Base-by-base conservation (phyloP, 2,888 invertebrate species). In the Aplocera efformata region DNA sequence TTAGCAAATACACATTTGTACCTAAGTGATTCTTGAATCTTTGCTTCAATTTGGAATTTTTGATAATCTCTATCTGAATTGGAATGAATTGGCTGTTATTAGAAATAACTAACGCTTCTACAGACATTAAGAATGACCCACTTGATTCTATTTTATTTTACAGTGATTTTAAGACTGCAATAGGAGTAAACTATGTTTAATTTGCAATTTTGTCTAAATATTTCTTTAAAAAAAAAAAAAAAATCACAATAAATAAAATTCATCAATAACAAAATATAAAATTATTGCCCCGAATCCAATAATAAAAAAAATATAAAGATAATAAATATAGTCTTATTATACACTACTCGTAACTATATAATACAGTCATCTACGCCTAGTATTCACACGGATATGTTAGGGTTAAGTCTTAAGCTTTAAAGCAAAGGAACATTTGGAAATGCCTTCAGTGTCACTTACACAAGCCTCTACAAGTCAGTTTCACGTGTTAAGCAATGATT, bases 401-500 rank as follows among this genome's bases (percentile, higher is more conserved):
- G 73, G 79, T 72, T 66, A 82, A 84, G 83, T 84, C 82, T 84
- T 80, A 79, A 82, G 78, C 75, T 65, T 67, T 67, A 65, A 69
- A 71, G 67, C 72, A 72, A 79, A 80, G 78, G 72, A 82, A 82
- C 81, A 70, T 73, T 60, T 60, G 56, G 48, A 63, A 74, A 72
- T 66, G 70, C 72, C 64, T 64, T 60, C 36, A 39, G 53, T 54
- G 60, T 69, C 73, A 74, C 71, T 69, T 53, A 45, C 59, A 63
- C 58, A 36, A 66, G 80, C 83, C 79, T 84, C 80, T 74, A 61
- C 62, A 56, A 78, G 75, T 79, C 70, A 79, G 66, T 85, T 90
- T 90, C 90, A 90, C 88, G 91, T 93, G 67, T 94, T 94, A 67
- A 96, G 90, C 59, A 96, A 84, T 43, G 95, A 95, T 74, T 96